A percentile compares a stretch with the other conserved stretches of the same genome.
phyloP scores from a whole-genome alignment of 2,888 invertebrate species.

The Polyploca ridens region DNA sequence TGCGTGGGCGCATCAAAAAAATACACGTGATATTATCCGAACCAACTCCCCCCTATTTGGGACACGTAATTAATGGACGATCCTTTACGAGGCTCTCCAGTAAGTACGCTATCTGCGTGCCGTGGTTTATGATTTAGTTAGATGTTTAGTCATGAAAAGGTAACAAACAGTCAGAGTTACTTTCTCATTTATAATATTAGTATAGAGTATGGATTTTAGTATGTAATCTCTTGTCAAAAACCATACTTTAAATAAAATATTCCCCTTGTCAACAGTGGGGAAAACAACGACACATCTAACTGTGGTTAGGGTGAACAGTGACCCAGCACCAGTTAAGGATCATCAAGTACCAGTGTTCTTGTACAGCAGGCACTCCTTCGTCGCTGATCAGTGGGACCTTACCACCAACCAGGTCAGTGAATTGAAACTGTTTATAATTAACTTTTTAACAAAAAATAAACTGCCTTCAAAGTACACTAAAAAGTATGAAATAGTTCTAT shows the following conservation, averaged over 20 bases:
- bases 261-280: conserved; percentile 82
- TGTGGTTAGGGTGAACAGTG: conserved; percentile 88
- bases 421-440: background rate
- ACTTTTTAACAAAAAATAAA: no score
- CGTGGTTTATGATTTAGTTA: no score
- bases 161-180: background rate
- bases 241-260: background rate
- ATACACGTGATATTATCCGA: no score
- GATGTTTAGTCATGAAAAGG: no score
- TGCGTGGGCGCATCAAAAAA: no score
- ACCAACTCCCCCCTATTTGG: no score
- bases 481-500: no score
- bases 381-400: conserved; percentile 91
- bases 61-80: no score
- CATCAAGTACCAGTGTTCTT: conserved; percentile 92
- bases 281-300: conserved; percentile 91
- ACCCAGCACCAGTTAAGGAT: conserved; percentile 89
- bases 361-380: conserved; percentile 86
- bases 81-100: no score
- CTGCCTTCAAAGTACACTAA: no score
- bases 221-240: background rate
- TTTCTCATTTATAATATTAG: background rate
- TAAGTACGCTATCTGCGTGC: no score
- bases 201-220: background rate
- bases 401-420: conserved; percentile 90